Conservation (phyloP, 2,113 vertebrate species). For the Girardinichthys multiradiatus region DNA sequence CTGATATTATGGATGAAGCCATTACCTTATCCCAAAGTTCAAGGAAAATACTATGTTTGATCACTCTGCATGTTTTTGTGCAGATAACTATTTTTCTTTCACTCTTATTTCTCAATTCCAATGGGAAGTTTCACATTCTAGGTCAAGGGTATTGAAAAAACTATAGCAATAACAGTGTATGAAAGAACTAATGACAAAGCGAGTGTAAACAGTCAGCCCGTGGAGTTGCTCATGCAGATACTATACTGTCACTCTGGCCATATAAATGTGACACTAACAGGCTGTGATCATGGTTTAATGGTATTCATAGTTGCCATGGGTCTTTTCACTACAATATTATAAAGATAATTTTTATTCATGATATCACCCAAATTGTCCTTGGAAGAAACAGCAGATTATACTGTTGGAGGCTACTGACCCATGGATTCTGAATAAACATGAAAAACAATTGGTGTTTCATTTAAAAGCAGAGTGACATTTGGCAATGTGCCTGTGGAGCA, state of each 20-base stretch:
- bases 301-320: constrained; percentile 81
- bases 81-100: constrained; percentile 71
- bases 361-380: constrained; percentile 84
- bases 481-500: constrained; percentile 40
- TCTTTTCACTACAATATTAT: constrained; percentile 76
- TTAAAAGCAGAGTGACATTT: constrained; percentile 69
- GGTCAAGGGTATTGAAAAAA: constrained; percentile 78
- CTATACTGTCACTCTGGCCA: constrained; percentile 57
- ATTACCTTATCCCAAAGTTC: constrained; percentile 74
- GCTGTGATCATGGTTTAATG: constrained; percentile 77
- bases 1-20: constrained; percentile 55
- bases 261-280: constrained; percentile 73
- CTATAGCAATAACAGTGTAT: constrained; percentile 33
- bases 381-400: constrained; percentile 77
- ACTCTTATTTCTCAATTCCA: constrained; percentile 76
- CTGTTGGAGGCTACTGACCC: constrained; percentile 69
- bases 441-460: constrained; percentile 80
- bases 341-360: constrained; percentile 84
- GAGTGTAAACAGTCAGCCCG: constrained; percentile 54
- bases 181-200: constrained; percentile 46
- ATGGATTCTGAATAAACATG: constrained; percentile 83
- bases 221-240: constrained; percentile 41
- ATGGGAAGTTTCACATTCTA: constrained; percentile 72
- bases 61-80: constrained; percentile 44
- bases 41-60: constrained; percentile 83